Evolutionary conservation across 2,888 invertebrate species (phyloP).

Genomic region (Physocephala rufipes): DNA sequence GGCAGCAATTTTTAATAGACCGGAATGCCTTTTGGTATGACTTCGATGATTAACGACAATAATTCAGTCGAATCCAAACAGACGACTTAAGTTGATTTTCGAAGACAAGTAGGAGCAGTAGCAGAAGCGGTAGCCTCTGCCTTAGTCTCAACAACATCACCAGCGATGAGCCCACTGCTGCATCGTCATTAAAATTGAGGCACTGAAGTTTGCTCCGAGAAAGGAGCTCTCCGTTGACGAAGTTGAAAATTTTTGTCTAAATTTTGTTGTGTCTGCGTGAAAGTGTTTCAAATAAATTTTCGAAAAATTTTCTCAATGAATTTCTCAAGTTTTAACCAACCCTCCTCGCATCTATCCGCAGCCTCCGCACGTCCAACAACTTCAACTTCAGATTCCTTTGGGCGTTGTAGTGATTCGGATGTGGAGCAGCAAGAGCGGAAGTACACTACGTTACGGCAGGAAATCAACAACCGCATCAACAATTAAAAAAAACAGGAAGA

Average conservation of each 20-base stretch:
- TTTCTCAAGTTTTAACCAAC: constrained; percentile 12
- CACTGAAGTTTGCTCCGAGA: too few relatives aligned
- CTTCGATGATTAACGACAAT: background rate
- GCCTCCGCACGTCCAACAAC: background rate
- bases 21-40: constrained; percentile 30
- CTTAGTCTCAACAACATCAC: background rate
- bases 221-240: constrained; percentile 5
- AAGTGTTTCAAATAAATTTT: constrained; percentile 18
- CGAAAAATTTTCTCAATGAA: constrained; percentile 1
- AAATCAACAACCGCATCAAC: too few relatives aligned
- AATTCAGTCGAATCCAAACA: background rate
- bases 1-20: constrained; percentile 22
- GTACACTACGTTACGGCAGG: too few relatives aligned
- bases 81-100: background rate
- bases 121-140: background rate
- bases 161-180: too few relatives aligned
- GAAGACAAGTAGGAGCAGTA: background rate
- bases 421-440: background rate
- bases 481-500: background rate
- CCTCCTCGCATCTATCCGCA: background rate
- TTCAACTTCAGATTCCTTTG: background rate
- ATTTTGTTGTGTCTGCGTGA: constrained; percentile 10
- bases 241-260: constrained; percentile 10
- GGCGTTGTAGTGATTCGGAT: background rate
- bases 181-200: too few relatives aligned